Base-by-base conservation (phyloP, 2,888 invertebrate species). In the Temnothorax rugatulus region DNA sequence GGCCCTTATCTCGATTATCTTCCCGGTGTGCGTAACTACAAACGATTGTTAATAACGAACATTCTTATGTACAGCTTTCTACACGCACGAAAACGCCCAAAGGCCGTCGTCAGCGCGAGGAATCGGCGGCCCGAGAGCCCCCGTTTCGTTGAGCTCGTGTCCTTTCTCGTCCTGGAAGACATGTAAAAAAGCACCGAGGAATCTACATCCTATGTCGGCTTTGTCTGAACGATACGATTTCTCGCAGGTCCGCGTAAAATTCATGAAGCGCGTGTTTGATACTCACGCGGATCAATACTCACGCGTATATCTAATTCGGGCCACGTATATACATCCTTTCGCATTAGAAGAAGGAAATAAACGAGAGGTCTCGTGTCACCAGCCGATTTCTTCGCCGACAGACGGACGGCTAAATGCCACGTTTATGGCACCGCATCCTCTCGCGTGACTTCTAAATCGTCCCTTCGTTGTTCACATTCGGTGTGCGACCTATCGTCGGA, bases 381-480 rank as follows among this genome's bases (percentile, higher is more conserved):
- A 7, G 34, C 57, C 79, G 57, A 73, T 79, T 73, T 47, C 57
- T 34, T 79, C 57, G 57, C 57, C 57, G 57, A 74, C 77, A 25
- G 11, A 54, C 69, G 15, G 13, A 61, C 41, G 57, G 68, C 18
- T 13, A 29, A 25, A 21, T 50, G 82, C 59, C 47, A 15, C 59
- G 66, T 77, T 25, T 59, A 47, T 15, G 44, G 15, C 69, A 47
- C 13, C 29, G 25, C 34, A 52, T 44, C 18, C 29, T n/a, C 54
- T 79, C 64, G 69, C 84, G 21, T 57, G 50, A 66, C 64, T 47
- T 73, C 71, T 66, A 79, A 81, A 84, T 75, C 38, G 44, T 75
- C 61, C 77, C 44, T 89, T 86, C 86, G 89, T 89, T 89, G 89
- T 89, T 84, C 82, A 66, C 85, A 68, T 84, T 85, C 77, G 74